Evolutionary conservation across 2,113 vertebrate genomes (phyloP).

Genomic region (Gila orcuttii): DNA sequence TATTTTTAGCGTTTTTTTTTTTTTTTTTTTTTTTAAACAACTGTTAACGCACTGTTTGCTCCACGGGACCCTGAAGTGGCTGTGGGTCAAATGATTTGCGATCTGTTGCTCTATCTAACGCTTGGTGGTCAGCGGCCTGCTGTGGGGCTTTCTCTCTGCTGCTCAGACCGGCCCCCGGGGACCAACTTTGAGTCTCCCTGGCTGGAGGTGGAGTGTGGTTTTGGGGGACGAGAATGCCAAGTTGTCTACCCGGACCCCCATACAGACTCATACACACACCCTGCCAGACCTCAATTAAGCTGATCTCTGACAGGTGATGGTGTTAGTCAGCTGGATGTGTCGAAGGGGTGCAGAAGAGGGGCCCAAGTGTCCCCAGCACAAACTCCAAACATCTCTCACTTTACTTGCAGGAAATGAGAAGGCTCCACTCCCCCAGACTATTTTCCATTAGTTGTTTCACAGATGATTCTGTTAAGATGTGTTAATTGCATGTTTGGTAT

Average conservation of each 20-base stretch:
- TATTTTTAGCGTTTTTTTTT: conserved; percentile 71
- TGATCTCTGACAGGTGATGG: conserved; percentile 89
- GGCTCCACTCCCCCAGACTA: conserved; percentile 69
- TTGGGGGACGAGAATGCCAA: conserved; percentile 4
- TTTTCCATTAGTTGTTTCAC: conserved; percentile 36
- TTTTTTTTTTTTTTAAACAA: conserved; percentile 67
- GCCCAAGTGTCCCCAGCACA: conserved; percentile 72
- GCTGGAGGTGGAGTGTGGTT: conserved; percentile 1
- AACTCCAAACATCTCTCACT: conserved; percentile 89
- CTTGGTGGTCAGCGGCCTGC: conserved; percentile 48
- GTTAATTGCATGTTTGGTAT: conserved; percentile 22
- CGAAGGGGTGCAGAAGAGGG: conserved; percentile 66
- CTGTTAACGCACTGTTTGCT: conserved; percentile 69
- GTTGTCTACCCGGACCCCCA: not conserved
- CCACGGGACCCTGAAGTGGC: conserved; percentile 58
- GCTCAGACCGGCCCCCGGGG: not conserved
- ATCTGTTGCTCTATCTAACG: conserved; percentile 69
- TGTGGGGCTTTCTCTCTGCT: not conserved
- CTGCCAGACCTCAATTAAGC: conserved; percentile 72
- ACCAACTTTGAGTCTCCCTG: not conserved
- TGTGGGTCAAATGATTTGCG: conserved; percentile 68
- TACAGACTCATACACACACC: conserved; percentile 34
- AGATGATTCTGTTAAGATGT: not conserved
- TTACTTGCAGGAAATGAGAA: conserved; percentile 87
- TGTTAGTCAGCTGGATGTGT: conserved; percentile 89